phyloP scores from a whole-genome alignment of 1,140 invertebrate genomes.

The Caenorhabditis tropicalis region DNA sequence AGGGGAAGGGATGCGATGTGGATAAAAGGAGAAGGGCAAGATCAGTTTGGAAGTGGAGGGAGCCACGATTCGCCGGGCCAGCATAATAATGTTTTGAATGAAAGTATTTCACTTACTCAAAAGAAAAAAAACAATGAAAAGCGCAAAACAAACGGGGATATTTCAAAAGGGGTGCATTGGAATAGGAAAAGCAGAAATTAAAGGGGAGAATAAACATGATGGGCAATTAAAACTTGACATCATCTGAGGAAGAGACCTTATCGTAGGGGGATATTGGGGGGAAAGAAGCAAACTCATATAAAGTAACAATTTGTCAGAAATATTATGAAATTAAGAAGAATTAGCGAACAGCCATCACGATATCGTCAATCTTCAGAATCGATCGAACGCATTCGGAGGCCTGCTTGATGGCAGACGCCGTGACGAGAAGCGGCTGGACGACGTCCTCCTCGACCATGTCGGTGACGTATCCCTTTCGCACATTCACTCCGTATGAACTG shows the following conservation, averaged over 20 bases:
- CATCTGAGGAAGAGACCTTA: constrained; percentile 38
- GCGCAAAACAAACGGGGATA: background rate
- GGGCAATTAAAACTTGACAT: constrained; percentile 40
- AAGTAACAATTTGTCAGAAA: constrained; percentile 31
- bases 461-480: constrained; percentile 89
- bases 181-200: background rate
- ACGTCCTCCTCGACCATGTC: constrained; percentile 97
- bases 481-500: constrained; percentile 94
- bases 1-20: background rate
- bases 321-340: background rate
- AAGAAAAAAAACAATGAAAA: background rate
- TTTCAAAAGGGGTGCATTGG: background rate
- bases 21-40: background rate
- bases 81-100: too few species aligned
- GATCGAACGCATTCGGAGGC: constrained; percentile 95
- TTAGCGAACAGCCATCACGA: constrained; percentile 75
- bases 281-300: constrained; percentile 13
- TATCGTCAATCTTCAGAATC: constrained; percentile 99
- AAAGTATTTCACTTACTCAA: too few species aligned
- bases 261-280: background rate
- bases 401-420: constrained; percentile 88
- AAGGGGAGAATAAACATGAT: background rate
- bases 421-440: constrained; percentile 93
- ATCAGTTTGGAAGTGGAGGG: background rate
- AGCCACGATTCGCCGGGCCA: background rate